Evolutionary conservation across 2,888 invertebrate species (phyloP).

Genomic region (Tridacna gigas): DNA sequence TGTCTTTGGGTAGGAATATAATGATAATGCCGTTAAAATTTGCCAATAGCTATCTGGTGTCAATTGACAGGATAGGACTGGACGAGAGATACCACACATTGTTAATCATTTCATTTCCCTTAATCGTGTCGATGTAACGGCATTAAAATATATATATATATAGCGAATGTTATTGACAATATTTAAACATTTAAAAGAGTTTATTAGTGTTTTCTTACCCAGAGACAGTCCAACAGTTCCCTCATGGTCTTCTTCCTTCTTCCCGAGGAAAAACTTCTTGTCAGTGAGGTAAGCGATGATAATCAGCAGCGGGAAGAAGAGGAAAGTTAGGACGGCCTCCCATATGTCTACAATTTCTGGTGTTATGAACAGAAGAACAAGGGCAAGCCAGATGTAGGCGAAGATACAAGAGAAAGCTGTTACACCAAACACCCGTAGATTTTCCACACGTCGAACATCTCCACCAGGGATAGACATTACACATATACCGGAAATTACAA

Average conservation of each 20-base stretch:
- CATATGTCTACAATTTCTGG: constrained; percentile 86
- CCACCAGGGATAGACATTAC: constrained; percentile 85
- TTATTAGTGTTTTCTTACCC: constrained; percentile 66
- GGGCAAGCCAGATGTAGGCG: constrained; percentile 88
- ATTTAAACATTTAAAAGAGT: no score
- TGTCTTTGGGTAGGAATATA: no score
- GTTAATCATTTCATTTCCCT: no score
- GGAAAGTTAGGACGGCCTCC: constrained; percentile 87
- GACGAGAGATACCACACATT: no score
- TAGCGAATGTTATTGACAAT: no score
- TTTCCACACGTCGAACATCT: constrained; percentile 84
- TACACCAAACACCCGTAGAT: constrained; percentile 85
- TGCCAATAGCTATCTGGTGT: no score
- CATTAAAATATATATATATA: no score
- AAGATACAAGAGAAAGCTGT: constrained; percentile 85
- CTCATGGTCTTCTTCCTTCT: constrained; percentile 79
- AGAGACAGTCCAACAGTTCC: constrained; percentile 76
- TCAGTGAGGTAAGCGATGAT: constrained; percentile 87
- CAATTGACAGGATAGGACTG: no score
- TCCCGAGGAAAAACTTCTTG: constrained; percentile 81
- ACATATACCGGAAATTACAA: constrained; percentile 87
- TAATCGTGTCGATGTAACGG: no score
- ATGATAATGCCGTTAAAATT: no score
- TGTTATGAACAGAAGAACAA: constrained; percentile 85
- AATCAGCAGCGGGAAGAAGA: constrained; percentile 87